phyloP scores from a whole-genome alignment of 2,888 invertebrate species.

The Galerucella nymphaeae region DNA sequence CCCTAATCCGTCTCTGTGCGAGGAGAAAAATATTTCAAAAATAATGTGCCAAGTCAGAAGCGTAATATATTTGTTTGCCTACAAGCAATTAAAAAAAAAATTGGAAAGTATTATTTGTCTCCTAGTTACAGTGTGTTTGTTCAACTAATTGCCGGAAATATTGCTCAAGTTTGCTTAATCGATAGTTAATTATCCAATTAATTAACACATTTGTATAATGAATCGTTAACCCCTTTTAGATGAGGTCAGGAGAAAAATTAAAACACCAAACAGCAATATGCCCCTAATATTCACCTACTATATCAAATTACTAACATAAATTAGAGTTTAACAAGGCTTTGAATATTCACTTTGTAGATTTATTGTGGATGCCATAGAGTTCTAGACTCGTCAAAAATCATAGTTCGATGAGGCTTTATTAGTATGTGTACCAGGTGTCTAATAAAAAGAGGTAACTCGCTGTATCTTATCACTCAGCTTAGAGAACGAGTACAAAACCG shows the following conservation, averaged over 20 bases:
- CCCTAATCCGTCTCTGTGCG: conserved; percentile 3
- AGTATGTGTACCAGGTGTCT: too few species aligned
- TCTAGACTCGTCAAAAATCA: too few species aligned
- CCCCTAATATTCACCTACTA: neutral
- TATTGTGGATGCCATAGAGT: too few species aligned
- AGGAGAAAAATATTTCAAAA: neutral
- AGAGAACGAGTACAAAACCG: too few species aligned
- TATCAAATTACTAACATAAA: neutral
- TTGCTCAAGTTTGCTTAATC: conserved; percentile 60
- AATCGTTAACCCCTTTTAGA: conserved; percentile 44
- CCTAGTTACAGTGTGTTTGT: conserved; percentile 56
- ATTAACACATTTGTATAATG: conserved; percentile 56
- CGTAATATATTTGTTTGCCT: conserved; percentile 18
- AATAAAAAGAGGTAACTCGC: too few species aligned
- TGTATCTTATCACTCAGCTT: too few species aligned
- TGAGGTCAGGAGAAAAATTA: conserved; percentile 25
- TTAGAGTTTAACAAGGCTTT: too few species aligned
- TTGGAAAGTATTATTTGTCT: conserved; percentile 32
- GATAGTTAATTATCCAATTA: conserved; percentile 60
- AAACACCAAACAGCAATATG: conserved; percentile 9
- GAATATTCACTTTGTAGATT: too few species aligned
- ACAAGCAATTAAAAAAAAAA: conserved; percentile 33
- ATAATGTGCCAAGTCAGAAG: conserved; percentile 10
- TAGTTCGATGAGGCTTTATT: too few species aligned
- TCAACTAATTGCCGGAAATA: conserved; percentile 62